Conservation (phyloP, 2,797 vertebrate species). For the Crenuchus spilurus region DNA sequence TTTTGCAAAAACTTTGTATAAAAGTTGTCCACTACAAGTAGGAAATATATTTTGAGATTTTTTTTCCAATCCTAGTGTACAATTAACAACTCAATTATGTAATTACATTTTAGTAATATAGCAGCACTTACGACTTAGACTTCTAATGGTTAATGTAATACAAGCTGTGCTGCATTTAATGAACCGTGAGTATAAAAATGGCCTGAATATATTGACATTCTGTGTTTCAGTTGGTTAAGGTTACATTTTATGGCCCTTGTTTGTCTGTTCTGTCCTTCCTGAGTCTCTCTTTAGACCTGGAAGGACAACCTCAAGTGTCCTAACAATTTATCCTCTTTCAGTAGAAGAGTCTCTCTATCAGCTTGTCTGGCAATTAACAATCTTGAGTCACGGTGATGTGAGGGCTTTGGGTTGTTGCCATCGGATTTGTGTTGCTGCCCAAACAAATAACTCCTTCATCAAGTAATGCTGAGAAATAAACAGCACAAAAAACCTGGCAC, state of each 20-base stretch:
- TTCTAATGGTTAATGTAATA: neutral
- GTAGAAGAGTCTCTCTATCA: slow-evolving; percentile 32
- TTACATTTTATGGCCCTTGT: slow-evolving; percentile 12
- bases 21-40: too few species aligned
- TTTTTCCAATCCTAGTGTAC: too few species aligned
- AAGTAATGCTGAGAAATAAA: slow-evolving; percentile 57
- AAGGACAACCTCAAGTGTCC: slow-evolving; percentile 20
- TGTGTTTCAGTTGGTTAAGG: neutral
- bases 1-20: too few species aligned
- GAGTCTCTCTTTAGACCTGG: slow-evolving; percentile 9
- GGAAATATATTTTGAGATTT: too few species aligned
- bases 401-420: slow-evolving; percentile 63
- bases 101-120: too few species aligned
- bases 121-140: too few species aligned
- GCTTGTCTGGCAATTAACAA: slow-evolving; percentile 69
- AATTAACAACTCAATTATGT: too few species aligned
- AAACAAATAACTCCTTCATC: slow-evolving; percentile 64
- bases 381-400: slow-evolving; percentile 65
- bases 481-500: slow-evolving; percentile 55
- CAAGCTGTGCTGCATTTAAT: neutral
- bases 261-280: slow-evolving; percentile 4
- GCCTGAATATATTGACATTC: neutral
- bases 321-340: slow-evolving; percentile 29
- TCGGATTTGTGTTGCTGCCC: slow-evolving; percentile 60
- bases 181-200: neutral